phyloP scores from a whole-genome alignment of 2,113 vertebrate species.

The Gnathonemus echidnorhynchus region DNA sequence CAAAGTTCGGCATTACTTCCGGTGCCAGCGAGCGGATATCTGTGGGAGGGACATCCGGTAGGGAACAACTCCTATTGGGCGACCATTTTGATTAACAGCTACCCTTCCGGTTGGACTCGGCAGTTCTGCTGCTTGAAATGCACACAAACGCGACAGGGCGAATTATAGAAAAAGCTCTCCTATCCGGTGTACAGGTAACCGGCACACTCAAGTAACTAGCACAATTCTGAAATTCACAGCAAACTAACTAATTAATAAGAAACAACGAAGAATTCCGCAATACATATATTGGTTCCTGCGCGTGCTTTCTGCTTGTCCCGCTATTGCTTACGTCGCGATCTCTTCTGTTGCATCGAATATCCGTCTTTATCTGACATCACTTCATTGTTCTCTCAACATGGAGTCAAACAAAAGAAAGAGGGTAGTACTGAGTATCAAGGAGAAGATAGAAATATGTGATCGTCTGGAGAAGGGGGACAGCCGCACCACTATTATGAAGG shows the following conservation, averaged over 20 bases:
- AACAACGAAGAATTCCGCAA: neutral
- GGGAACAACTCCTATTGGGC: neutral
- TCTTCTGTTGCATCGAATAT: neutral
- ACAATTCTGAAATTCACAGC: neutral
- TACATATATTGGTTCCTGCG: neutral
- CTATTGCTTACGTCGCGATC: neutral
- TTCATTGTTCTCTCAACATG: neutral
- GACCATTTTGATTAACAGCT: neutral
- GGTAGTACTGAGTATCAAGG: neutral
- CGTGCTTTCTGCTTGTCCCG: neutral
- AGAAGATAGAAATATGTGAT: neutral
- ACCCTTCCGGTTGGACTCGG: neutral
- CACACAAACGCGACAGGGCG: neutral
- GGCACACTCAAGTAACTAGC: neutral
- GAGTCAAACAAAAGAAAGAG: neutral
- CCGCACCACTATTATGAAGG: neutral
- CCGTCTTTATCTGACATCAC: neutral
- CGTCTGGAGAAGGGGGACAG: neutral
- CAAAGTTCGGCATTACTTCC: conserved; percentile 68
- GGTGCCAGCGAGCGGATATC: conserved; percentile 47
- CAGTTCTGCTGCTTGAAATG: neutral
- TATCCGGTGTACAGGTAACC: neutral
- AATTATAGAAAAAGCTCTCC: neutral
- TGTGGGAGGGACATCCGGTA: neutral
- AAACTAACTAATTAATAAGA: neutral